These are phyloP conservation scores for Phorcus lineatus DNA, from an alignment of 2,888 invertebrate species.

Conservation along the genomic window DNA sequence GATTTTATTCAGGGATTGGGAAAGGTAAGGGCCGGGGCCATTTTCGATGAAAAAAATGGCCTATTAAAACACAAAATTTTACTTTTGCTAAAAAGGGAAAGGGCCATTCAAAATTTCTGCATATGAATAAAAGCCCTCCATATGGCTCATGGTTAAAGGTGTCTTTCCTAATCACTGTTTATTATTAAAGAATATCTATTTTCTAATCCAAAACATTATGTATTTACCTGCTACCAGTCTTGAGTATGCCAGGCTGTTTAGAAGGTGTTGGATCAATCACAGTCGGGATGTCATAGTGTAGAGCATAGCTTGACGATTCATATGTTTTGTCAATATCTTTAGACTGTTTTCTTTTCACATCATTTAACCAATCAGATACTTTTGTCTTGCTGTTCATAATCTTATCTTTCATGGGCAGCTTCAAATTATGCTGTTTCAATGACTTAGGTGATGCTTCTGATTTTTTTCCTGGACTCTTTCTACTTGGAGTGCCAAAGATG, in stretches of 20 bases:
- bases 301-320: constrained; percentile 7
- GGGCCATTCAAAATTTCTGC: no score
- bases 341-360: neutral
- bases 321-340: constrained; percentile 24
- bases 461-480: constrained; percentile 19
- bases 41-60: no score
- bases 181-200: neutral
- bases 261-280: constrained; percentile 28
- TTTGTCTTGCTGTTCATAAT: constrained; percentile 9
- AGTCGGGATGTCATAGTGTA: constrained; percentile 28
- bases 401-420: neutral
- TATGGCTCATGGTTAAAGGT: no score
- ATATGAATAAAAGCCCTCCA: no score
- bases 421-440: no score
- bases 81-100: no score
- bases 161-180: no score
- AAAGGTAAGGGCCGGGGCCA: no score
- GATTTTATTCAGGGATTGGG: no score
- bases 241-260: constrained; percentile 33
- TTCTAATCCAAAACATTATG: neutral
- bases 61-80: no score
- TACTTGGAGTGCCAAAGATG: constrained; percentile 36
- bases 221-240: constrained; percentile 17
- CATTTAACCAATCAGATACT: constrained; percentile 27
- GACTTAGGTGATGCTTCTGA: neutral